Percentiles rank a stretch among this genome's conserved stretches.
These are phyloP conservation scores for Thera britannica DNA, from an alignment of 2,888 invertebrate species.

Conservation along the genomic window DNA sequence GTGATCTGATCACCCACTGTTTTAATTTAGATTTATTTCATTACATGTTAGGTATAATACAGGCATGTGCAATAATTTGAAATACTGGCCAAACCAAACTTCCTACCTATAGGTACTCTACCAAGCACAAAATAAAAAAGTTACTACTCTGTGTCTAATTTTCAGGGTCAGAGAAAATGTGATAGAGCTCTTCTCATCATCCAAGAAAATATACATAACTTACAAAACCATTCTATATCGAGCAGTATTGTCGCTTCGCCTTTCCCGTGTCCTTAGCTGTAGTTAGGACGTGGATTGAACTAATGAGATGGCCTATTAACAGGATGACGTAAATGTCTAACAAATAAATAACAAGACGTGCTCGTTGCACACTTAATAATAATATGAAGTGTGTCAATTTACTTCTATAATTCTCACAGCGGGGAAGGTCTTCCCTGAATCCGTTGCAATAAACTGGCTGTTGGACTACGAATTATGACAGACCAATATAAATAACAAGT, in stretches of 20 bases:
- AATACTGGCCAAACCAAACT: too few species aligned
- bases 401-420: slow-evolving; percentile 25
- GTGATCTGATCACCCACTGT: too few species aligned
- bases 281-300: slow-evolving; percentile 70
- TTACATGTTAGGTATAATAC: too few species aligned
- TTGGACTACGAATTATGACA: neutral
- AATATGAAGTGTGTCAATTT: slow-evolving; percentile 19
- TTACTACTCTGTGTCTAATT: too few species aligned
- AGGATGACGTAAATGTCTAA: slow-evolving; percentile 73
- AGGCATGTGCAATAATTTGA: too few species aligned
- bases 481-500: neutral
- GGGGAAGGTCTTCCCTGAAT: neutral
- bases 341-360: slow-evolving; percentile 38
- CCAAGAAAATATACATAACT: slow-evolving; percentile 40
- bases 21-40: too few species aligned
- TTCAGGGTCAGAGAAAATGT: neutral
- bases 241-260: slow-evolving; percentile 59
- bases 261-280: slow-evolving; percentile 72
- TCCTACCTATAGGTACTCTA: too few species aligned
- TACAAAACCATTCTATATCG: slow-evolving; percentile 26
- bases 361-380: neutral
- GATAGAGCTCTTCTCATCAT: neutral
- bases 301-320: slow-evolving; percentile 75
- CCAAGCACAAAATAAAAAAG: too few species aligned
- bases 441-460: neutral